Base-by-base conservation (phyloP, 2,113 vertebrate species). In the Pseudorectes ferrugineus region DNA sequence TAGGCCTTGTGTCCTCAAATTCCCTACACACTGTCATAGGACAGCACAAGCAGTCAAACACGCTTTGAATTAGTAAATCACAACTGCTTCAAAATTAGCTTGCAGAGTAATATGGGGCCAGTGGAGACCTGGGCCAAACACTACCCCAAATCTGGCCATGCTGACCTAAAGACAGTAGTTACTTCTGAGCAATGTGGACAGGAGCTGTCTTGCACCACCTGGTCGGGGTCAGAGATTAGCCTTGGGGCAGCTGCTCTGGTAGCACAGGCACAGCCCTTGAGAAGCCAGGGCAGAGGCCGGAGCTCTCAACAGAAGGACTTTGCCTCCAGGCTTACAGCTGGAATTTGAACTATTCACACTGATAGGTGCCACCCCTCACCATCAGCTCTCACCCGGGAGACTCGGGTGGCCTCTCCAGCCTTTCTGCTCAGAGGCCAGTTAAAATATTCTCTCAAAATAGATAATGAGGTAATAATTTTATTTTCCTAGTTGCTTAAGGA, bases 401-500 rank as follows among this genome's bases (percentile, higher is more conserved):
- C 16, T 77, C 2, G 0, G 1, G 4, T 7, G 5, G 70, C 61
- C 36, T 36, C 91, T 92, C 71, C 68, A 95, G 14, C 65, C 63
- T 49, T 85, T 92, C 78, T 89, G 38, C 68, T 95, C 54, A 89
- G 38, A 96, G 92, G 45, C 49, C 6, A 4, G 82, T 90, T 94
- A 79, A 92, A 65, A 77, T 92, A 82, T 93, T 95, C 46, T 59
- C 96, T 95, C 87, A 92, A 95, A 95, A 95, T 82, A 89, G 57
- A 81, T 87, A 94, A 92, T 45, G 91, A 83, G 71, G 91, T 62
- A 92, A 90, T 59, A 94, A 95, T 78, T 95, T 95, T 95, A 85
- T 95, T 87, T 95, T 87, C 62, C 62, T 94, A 49, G 51, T 75
- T 95, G 57, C 75, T 96, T 86, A 91, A 93, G 86, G 23, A 71